Conservation (phyloP, 2,797 vertebrate species). For the Sebastes trivittatus region DNA sequence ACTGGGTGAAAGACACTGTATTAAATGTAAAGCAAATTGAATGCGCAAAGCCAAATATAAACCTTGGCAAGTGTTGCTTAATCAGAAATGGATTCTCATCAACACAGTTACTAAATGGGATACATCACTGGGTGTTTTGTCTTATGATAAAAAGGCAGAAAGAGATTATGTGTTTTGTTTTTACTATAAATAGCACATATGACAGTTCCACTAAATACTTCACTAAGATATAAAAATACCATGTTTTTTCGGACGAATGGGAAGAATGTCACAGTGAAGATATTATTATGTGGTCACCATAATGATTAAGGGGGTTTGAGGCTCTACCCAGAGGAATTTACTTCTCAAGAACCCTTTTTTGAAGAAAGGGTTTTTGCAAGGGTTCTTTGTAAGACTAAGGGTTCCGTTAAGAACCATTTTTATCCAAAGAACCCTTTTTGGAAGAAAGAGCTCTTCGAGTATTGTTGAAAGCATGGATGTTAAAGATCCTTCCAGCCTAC, state of each 20-base stretch:
- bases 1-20: conserved; percentile 72
- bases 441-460: too few relatives aligned
- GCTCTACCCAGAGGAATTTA: neutral
- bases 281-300: neutral
- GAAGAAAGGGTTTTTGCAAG: neutral
- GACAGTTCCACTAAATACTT: neutral
- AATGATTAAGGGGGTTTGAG: too few relatives aligned
- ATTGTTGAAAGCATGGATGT: too few relatives aligned
- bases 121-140: conserved; percentile 30
- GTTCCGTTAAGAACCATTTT: neutral
- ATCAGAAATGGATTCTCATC: conserved; percentile 73
- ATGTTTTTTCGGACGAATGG: too few relatives aligned
- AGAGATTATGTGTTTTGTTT: conserved; percentile 19
- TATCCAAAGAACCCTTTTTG: neutral
- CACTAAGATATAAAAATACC: neutral
- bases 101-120: conserved; percentile 51
- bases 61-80: conserved; percentile 58
- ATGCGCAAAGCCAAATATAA: conserved; percentile 74
- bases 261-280: neutral
- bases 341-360: neutral
- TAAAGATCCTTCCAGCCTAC: too few relatives aligned
- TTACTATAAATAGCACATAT: neutral
- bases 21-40: conserved; percentile 76
- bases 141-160: conserved; percentile 26
- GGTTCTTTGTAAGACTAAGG: neutral